Base-by-base conservation (phyloP, 2,113 vertebrate genomes). In the Columbina picui region DNA sequence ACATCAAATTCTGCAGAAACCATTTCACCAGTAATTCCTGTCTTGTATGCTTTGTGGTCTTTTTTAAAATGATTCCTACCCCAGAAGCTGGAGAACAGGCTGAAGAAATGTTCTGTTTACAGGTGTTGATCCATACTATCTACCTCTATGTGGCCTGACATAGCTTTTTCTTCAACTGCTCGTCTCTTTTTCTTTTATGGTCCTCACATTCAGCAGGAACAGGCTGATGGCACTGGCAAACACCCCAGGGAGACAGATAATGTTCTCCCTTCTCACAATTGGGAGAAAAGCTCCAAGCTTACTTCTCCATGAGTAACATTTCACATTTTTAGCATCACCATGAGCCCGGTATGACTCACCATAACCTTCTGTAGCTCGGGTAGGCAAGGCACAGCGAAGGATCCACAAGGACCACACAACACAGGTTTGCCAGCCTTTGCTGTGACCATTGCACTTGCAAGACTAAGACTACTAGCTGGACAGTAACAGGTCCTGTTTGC, bases 341-440 rank as follows among this genome's bases (percentile, higher is more conserved):
- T n/a, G 9, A 77, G 16, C 12, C 3, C 21, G 36, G 1, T 22
- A 12, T 8, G 4, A 25, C 7, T 60, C 14, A 26, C 5, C 1
- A 1, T 20, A 9, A 12, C 34, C 13, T 43, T 61, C 52, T 61
- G 5, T 3, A 69, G 9, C 9, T 53, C 4, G 1, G 6, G 32
- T 16, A 50, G 45, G 3, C 34, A 41, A 3, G 0, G 25, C 12
- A 59, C 27, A 61, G n/a, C 23, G 7, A 56, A 10, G 30, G 3
- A 27, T 9, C 57, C 74, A 27, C 17, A 43, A 43, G 60, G 4
- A 12, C 56, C 27, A 36, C 1, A 1, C 11, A 39, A 30, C 11
- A 41, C 6, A 26, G 0, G 0, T 17, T 6, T 39, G 9, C 8
- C 39, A 68, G 6, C 6, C 29, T 77, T 81, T 53, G 29, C 38